Evolutionary conservation across 2,888 invertebrate species (phyloP).

Genomic region (Rhamphomyia laevipes): DNA sequence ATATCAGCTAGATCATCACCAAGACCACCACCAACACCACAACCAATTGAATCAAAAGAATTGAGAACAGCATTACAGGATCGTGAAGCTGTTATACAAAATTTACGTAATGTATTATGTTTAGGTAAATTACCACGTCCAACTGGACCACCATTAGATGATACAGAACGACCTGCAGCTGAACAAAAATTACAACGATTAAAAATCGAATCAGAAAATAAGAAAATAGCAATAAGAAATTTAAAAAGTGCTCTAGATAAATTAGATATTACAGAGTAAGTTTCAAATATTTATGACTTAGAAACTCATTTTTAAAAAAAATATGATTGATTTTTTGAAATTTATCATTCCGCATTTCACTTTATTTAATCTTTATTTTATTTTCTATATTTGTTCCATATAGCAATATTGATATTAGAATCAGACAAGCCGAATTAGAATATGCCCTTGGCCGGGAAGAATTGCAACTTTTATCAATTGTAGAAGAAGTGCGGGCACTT

Average conservation of each 20-base stretch:
- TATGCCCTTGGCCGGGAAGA: slow-evolving; percentile 82
- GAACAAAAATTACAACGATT: slow-evolving; percentile 48
- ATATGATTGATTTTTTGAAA: slow-evolving; percentile 2
- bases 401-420: slow-evolving; percentile 80
- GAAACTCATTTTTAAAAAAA: neutral
- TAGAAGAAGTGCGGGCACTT: slow-evolving; percentile 71
- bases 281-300: too few relatives aligned
- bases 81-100: slow-evolving; percentile 74
- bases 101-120: slow-evolving; percentile 36
- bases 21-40: slow-evolving; percentile 22
- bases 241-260: slow-evolving; percentile 67
- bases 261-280: slow-evolving; percentile 81
- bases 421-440: slow-evolving; percentile 82
- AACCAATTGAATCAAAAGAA: slow-evolving; percentile 42
- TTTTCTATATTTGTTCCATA: neutral
- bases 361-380: neutral
- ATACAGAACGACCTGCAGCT: slow-evolving; percentile 44
- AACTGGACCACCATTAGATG: slow-evolving; percentile 39
- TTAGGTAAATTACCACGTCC: slow-evolving; percentile 35
- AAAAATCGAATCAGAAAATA: slow-evolving; percentile 61
- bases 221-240: slow-evolving; percentile 67
- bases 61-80: slow-evolving; percentile 60
- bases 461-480: slow-evolving; percentile 67
- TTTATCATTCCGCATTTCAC: neutral
- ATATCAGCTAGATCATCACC: slow-evolving; percentile 12